These are phyloP conservation scores for Achatina immaculata DNA, from an alignment of 1,140 invertebrate genomes.

Conservation along the genomic window DNA sequence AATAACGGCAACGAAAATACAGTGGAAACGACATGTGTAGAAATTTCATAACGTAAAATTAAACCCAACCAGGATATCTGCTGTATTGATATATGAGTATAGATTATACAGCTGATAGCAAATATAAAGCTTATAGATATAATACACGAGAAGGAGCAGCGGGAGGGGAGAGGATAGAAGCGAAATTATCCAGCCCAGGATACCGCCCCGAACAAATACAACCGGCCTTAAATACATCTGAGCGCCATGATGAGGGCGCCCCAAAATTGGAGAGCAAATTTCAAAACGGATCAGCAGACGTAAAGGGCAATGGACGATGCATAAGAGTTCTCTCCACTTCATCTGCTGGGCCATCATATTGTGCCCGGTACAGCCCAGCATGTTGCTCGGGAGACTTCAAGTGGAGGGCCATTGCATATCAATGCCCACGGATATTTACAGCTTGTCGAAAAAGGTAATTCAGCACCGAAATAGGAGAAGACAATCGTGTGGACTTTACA, in stretches of 20 bases:
- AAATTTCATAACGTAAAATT: too few species aligned
- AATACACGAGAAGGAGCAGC: not conserved
- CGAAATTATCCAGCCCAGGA: not conserved
- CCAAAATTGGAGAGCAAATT: not conserved
- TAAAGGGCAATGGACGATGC: not conserved
- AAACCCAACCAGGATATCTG: too few species aligned
- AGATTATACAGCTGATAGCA: too few species aligned
- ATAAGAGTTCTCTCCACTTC: not conserved
- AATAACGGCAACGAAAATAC: too few species aligned
- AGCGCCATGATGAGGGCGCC: not conserved
- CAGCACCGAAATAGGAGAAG: not conserved
- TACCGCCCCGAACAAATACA: not conserved
- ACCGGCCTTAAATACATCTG: not conserved
- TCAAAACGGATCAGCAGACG: not conserved
- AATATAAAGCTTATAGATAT: too few species aligned
- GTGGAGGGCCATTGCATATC: not conserved
- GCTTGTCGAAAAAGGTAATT: not conserved
- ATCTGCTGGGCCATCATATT: not conserved
- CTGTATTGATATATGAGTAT: too few species aligned
- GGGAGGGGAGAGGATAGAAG: not conserved
- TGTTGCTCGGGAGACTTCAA: not conserved
- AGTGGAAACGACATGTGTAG: too few species aligned
- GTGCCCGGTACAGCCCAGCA: not conserved
- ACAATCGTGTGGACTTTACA: not conserved
- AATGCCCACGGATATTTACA: constrained; percentile 9